Evolutionary conservation across 2,113 vertebrate species (phyloP).

Genomic region (Mixornis gularis): DNA sequence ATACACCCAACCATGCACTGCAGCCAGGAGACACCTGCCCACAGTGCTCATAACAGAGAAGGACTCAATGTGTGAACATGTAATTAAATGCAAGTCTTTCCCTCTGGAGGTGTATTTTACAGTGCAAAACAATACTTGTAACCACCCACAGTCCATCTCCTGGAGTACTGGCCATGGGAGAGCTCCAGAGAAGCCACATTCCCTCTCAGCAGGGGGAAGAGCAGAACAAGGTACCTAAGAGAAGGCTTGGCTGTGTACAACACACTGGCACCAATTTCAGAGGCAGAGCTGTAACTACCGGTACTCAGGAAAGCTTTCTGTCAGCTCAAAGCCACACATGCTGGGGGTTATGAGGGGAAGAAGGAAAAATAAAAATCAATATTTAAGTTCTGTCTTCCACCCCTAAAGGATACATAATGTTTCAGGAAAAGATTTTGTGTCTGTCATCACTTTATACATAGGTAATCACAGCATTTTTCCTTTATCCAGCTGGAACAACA

Average conservation of each 20-base stretch:
- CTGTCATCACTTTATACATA: background rate
- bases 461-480: background rate
- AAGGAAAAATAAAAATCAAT: background rate
- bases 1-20: background rate
- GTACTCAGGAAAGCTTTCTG: background rate
- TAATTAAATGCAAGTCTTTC: background rate
- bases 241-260: background rate
- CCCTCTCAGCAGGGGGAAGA: background rate
- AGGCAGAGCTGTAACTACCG: background rate
- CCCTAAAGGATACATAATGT: background rate
- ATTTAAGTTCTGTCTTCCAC: background rate
- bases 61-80: background rate
- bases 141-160: background rate
- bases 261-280: rapidly evolving
- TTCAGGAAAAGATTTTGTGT: background rate
- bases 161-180: rapidly evolving
- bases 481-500: background rate
- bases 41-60: background rate
- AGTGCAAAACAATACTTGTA: background rate
- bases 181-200: rapidly evolving
- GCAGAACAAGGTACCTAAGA: rapidly evolving
- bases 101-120: background rate
- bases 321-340: background rate
- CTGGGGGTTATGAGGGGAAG: background rate
- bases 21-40: background rate